Evolutionary conservation across 1,140 invertebrate species (phyloP), one percentile per base, ranked within the genome.

Genomic region (Camponotus floridanus): DNA sequence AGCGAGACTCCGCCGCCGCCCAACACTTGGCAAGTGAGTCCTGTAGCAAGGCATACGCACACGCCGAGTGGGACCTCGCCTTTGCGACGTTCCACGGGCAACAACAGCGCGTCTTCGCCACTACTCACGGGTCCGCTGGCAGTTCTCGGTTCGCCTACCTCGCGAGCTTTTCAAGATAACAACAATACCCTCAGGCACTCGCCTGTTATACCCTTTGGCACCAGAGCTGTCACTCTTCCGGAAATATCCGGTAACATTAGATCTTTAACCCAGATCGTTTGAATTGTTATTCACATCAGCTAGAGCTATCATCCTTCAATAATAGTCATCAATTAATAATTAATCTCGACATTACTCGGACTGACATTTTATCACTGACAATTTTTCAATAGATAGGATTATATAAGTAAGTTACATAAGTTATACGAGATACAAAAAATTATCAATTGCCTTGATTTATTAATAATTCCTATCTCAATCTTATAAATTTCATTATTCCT

Each of bases 11-110:
- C 98, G 78, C 98, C 98, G 61, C 96, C 97, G 0, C 97, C 97
- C 42, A 97, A 96, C 86, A 96, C 97, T 80, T 98, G 98, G 98
- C 97, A 97, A 89, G 97, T 98, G 42, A 98, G 97, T 70, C 97
- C 97, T 15, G 95, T 96, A 3, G 94, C 96, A 1, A 95, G 94
- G 71, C 93, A 95, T 68, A 95, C 95, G 93, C 96, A 94, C 92
- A 95, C 96, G 90, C 96, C 96, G 91, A 96, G 94, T 51, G 95
- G 95, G 76, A 94, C 93, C 55, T 97, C 97, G 33, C 98, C 98
- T 5, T 94, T 98, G 18, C 96, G 97, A 39, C 95, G 97, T 90
- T 98, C 97, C 76, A 68, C 94, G 83, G 84, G 91, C 62, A 92
- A 93, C 91, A 93, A 95, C 92, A 97, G 97, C 42, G 96, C 97